Percentiles rank a stretch among this genome's conserved stretches.
These are phyloP conservation scores for Melanaphis sacchari DNA, from an alignment of 1,140 invertebrate genomes.

Conservation along the genomic window DNA sequence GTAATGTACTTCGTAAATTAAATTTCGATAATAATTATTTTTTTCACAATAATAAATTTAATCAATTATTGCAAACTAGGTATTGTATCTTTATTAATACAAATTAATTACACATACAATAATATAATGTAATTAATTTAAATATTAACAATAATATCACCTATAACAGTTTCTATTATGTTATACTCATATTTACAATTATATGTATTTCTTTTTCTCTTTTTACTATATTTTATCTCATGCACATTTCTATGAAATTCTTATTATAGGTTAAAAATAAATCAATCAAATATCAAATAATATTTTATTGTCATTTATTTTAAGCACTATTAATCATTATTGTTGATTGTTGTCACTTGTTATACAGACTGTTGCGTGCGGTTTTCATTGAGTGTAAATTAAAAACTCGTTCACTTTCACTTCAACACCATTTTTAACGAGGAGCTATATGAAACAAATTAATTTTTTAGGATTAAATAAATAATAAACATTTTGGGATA, in stretches of 20 bases:
- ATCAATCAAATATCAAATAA: not conserved
- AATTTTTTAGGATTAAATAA: not conserved
- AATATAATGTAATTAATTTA: not conserved
- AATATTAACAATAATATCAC: not conserved
- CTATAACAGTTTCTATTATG: not conserved
- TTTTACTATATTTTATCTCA: not conserved
- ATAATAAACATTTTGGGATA: not conserved
- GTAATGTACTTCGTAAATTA: not conserved
- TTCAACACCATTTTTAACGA: not conserved
- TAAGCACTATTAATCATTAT: too few relatives aligned
- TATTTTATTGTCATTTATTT: not conserved
- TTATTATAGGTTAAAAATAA: not conserved
- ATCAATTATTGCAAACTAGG: not conserved
- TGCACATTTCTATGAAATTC: not conserved
- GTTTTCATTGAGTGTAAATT: not conserved
- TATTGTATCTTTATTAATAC: not conserved
- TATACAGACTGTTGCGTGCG: not conserved
- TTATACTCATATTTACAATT: not conserved
- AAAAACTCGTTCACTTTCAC: not conserved
- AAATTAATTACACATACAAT: not conserved
- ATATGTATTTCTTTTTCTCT: not conserved
- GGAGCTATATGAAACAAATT: not conserved
- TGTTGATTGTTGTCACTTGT: not conserved
- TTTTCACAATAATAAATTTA: too few relatives aligned
- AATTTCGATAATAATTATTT: not conserved